These are phyloP conservation scores for Semotilus atromaculatus DNA, from an alignment of 2,797 vertebrate genomes.

Conservation along the genomic window DNA sequence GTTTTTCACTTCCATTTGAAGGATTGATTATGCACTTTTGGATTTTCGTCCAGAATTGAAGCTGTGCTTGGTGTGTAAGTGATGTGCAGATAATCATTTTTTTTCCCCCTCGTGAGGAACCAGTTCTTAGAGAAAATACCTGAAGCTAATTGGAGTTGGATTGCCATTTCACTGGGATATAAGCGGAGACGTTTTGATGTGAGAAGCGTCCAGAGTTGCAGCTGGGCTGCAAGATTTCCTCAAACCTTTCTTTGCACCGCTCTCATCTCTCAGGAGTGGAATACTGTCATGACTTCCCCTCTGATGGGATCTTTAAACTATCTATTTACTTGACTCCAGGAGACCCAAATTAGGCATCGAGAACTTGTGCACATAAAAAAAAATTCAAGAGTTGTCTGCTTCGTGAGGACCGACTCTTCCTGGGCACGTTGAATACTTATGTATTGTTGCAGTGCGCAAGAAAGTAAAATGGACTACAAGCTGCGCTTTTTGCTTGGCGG, in stretches of 20 bases:
- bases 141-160: constrained; percentile 41
- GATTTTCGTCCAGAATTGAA: constrained; percentile 56
- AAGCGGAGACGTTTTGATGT: neutral
- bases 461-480: constrained; percentile 99
- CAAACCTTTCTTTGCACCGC: constrained; percentile 36
- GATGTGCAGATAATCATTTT: neutral
- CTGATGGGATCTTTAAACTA: constrained; percentile 81
- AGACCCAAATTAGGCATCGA: constrained; percentile 50
- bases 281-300: constrained; percentile 89
- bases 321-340: constrained; percentile 83
- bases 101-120: constrained; percentile 20
- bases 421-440: constrained; percentile 86
- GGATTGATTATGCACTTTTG: constrained; percentile 78
- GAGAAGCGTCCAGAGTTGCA: constrained; percentile 72
- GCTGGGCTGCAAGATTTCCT: constrained; percentile 80
- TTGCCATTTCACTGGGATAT: neutral
- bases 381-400: constrained; percentile 4
- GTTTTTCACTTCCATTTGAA: constrained; percentile 72
- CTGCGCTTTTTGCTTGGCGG: constrained; percentile 99
- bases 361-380: neutral
- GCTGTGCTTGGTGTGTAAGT: constrained; percentile 26
- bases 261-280: constrained; percentile 73
- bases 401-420: constrained; percentile 64
- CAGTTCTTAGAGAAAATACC: constrained; percentile 54
- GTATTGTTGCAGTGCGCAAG: constrained; percentile 99